Conservation (phyloP, 2,113 vertebrate species). For the Ia io region DNA sequence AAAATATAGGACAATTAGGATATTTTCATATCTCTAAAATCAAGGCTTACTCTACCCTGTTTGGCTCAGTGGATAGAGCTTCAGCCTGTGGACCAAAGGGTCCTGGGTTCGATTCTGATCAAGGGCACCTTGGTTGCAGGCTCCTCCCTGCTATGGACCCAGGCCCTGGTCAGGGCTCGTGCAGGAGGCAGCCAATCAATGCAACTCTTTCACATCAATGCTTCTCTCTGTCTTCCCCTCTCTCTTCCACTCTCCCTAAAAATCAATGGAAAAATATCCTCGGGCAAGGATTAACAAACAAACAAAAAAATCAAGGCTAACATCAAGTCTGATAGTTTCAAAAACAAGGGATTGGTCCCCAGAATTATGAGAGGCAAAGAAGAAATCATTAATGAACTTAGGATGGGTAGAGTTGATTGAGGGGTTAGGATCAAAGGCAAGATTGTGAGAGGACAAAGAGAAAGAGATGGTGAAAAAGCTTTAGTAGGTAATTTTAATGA, state of each 20-base stretch:
- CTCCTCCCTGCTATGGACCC: no score
- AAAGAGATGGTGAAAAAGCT: neutral
- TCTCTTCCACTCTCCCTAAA: no score
- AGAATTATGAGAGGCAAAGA: neutral
- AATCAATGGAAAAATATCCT: no score
- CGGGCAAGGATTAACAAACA: no score
- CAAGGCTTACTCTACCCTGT: neutral
- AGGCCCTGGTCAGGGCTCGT: no score
- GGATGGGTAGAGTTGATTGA: neutral
- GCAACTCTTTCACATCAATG: no score
- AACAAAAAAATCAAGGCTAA: neutral
- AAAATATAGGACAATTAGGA: neutral
- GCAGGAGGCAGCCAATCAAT: no score
- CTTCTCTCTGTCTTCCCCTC: no score
- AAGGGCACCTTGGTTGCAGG: no score
- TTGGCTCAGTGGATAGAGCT: no score
- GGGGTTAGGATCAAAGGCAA: neutral
- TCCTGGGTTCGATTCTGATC: no score
- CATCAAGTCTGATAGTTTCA: neutral
- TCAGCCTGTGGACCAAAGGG: no score
- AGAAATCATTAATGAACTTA: neutral
- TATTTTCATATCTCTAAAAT: conserved; percentile 26
- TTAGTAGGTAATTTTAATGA: neutral
- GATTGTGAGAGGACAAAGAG: neutral
- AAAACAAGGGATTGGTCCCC: neutral